Evolutionary conservation across 2,888 invertebrate species (phyloP).

Genomic region (Drosophila bunnanda): DNA sequence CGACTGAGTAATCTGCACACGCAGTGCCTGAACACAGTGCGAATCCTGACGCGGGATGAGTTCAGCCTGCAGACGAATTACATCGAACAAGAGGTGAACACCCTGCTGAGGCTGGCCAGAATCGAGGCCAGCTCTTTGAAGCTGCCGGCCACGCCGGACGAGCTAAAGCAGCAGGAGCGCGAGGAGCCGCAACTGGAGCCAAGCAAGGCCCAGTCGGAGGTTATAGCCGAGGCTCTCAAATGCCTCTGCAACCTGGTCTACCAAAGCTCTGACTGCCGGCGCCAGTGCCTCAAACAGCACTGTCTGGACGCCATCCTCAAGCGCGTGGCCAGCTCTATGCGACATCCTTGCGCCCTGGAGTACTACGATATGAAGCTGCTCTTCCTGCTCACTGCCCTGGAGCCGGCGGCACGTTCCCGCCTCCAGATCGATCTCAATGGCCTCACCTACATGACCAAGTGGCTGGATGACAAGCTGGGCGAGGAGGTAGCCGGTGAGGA

Average conservation of each 20-base stretch:
- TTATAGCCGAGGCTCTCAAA: slow-evolving; percentile 92
- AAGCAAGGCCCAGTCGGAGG: slow-evolving; percentile 78
- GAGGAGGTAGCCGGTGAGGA: slow-evolving; percentile 82
- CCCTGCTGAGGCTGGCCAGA: slow-evolving; percentile 89
- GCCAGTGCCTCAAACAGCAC: slow-evolving; percentile 87
- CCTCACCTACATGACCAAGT: slow-evolving; percentile 88
- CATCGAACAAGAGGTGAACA: slow-evolving; percentile 89
- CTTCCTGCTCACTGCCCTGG: slow-evolving; percentile 94
- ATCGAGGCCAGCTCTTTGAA: slow-evolving; percentile 54
- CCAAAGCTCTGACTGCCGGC: slow-evolving; percentile 89
- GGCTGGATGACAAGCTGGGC: slow-evolving; percentile 88
- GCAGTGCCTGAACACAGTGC: slow-evolving; percentile 82
- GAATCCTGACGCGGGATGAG: slow-evolving; percentile 90
- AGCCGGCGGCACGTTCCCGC: slow-evolving; percentile 88
- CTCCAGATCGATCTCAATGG: slow-evolving; percentile 90
- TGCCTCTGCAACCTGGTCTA: slow-evolving; percentile 95
- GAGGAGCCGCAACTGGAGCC: slow-evolving; percentile 40
- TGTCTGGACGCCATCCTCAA: slow-evolving; percentile 90
- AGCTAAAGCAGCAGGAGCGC: slow-evolving; percentile 44
- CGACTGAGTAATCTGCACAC: slow-evolving; percentile 65
- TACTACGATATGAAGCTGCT: slow-evolving; percentile 94
- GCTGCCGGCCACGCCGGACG: slow-evolving; percentile 46
- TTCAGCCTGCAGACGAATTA: slow-evolving; percentile 87
- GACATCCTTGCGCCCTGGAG: slow-evolving; percentile 86
- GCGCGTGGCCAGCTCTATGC: slow-evolving; percentile 86